Evolutionary conservation across 2,113 vertebrate species (phyloP).

Genomic region (Pipra filicauda): DNA sequence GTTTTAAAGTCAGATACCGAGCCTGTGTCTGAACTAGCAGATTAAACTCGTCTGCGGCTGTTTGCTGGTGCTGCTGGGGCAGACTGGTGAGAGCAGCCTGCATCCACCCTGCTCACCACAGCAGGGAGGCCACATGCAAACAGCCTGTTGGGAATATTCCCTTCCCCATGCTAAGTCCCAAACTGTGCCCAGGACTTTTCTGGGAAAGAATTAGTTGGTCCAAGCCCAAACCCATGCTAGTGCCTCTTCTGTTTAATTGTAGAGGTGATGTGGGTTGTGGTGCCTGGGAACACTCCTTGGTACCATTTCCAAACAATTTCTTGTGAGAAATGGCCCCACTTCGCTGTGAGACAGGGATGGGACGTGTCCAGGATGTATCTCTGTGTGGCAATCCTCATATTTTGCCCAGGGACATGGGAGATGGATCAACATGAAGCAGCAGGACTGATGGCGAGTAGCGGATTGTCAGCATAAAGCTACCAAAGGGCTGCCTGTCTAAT

Average conservation of each 20-base stretch:
- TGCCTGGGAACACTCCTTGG: conserved; percentile 19
- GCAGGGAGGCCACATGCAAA: conserved; percentile 18
- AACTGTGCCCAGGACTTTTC: neutral
- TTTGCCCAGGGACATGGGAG: fast-evolving
- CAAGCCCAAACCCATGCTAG: conserved; percentile 9
- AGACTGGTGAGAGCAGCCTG: neutral
- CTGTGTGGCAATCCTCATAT: neutral
- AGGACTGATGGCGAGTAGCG: neutral
- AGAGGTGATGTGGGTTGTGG: neutral
- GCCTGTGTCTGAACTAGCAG: neutral
- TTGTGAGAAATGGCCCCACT: neutral
- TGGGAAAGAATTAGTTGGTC: conserved; percentile 51
- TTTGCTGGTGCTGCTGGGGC: conserved; percentile 8
- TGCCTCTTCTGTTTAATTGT: neutral
- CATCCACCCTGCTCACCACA: conserved; percentile 15
- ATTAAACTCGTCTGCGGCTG: neutral
- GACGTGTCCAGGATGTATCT: neutral
- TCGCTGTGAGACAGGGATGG: neutral
- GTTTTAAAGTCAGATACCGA: neutral
- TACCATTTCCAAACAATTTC: neutral
- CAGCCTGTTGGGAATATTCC: neutral
- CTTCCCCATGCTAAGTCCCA: neutral
- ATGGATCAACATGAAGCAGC: neutral
- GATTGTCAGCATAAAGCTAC: neutral
- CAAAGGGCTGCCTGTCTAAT: neutral